Conservation (phyloP, 1,140 invertebrate genomes). For the Drosophila carrolli region DNA sequence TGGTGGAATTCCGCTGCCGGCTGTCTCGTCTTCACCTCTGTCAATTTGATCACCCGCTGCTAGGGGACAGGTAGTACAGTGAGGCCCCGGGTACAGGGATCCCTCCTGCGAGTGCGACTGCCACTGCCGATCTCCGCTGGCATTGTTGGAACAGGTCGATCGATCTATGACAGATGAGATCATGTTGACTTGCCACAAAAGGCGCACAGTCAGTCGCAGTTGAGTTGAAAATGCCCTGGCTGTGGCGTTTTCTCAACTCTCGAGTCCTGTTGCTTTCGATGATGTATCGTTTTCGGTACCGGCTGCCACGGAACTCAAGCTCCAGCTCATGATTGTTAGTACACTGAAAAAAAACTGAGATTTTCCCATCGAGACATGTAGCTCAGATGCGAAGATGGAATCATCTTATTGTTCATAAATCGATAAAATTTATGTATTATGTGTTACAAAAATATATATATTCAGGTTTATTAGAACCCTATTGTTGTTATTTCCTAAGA, state of each 20-base stretch:
- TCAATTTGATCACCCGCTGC: slow-evolving; percentile 61
- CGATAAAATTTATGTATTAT: too few species aligned
- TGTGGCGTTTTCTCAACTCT: slow-evolving; percentile 51
- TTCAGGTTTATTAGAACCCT: too few species aligned
- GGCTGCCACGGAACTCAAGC: slow-evolving; percentile 32
- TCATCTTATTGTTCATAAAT: too few species aligned
- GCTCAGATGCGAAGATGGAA: too few species aligned
- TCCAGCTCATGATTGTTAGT: slow-evolving; percentile 8
- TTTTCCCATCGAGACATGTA: not conserved
- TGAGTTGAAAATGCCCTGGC: slow-evolving; percentile 6
- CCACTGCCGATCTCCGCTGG: slow-evolving; percentile 45
- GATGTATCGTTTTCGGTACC: slow-evolving; percentile 74
- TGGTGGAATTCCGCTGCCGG: slow-evolving; percentile 51
- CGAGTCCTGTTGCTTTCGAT: slow-evolving; percentile 77
- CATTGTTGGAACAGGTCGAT: slow-evolving; percentile 79
- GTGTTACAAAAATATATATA: too few species aligned
- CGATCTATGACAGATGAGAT: slow-evolving; percentile 83
- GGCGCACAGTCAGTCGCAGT: slow-evolving; percentile 40
- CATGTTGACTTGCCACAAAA: slow-evolving; percentile 81
- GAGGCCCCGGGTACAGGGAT: slow-evolving; percentile 25
- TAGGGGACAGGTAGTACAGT: slow-evolving; percentile 50
- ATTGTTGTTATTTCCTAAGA: too few species aligned
- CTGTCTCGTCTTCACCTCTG: slow-evolving; percentile 1
- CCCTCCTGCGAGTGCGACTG: slow-evolving; percentile 56
- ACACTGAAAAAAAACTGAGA: not conserved